A percentile compares a stretch with the other conserved stretches of the same genome.
phyloP scores from a whole-genome alignment of 2,113 vertebrate genomes.

The Fregetta grallaria region DNA sequence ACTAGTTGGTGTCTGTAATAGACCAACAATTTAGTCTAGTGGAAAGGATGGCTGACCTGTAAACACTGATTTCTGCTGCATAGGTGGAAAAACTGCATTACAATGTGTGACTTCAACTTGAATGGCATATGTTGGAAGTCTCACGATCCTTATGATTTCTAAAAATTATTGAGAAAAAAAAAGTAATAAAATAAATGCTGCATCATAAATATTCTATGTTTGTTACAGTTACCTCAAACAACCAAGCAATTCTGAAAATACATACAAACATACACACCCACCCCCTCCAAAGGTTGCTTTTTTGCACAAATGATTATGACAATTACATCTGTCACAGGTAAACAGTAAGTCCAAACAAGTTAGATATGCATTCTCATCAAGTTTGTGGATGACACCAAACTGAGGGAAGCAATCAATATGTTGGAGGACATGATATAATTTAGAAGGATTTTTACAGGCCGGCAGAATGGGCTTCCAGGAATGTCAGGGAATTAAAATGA shows the following conservation, averaged over 20 bases:
- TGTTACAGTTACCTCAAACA: background rate
- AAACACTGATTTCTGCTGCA: background rate
- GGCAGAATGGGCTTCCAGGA: background rate
- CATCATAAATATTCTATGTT: background rate
- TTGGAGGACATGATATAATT: background rate
- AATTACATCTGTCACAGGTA: background rate
- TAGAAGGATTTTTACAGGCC: background rate
- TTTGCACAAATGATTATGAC: background rate
- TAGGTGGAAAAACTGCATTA: background rate
- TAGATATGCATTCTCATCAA: background rate
- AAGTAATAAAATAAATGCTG: background rate
- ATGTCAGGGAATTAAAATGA: background rate
- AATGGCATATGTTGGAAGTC: background rate
- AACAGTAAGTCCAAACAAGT: background rate
- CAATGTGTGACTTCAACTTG: background rate
- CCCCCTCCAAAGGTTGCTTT: background rate
- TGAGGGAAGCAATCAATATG: background rate
- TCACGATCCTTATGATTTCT: background rate
- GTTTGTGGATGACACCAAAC: background rate
- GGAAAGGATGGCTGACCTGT: background rate
- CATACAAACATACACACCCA: background rate
- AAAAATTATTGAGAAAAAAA: background rate
- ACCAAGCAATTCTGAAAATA: background rate
- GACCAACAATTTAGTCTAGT: background rate
- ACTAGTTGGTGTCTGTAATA: background rate